phyloP scores from a whole-genome alignment of 2,113 vertebrate genomes.

The Hippocampus abdominalis region DNA sequence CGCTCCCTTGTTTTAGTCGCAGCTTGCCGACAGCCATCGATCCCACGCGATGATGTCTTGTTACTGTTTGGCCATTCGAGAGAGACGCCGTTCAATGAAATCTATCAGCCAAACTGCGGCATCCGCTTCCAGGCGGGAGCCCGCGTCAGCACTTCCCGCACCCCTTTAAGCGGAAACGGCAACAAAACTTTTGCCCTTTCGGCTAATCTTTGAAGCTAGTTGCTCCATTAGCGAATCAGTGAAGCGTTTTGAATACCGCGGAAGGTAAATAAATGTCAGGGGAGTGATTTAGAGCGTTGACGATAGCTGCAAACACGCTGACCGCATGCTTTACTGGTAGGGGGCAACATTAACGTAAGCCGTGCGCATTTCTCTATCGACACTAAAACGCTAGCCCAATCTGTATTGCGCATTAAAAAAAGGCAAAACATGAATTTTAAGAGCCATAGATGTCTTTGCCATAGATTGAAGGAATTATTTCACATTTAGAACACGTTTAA shows the following conservation, averaged over 20 bases:
- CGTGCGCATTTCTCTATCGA: neutral
- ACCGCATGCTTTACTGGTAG: conserved; percentile 6
- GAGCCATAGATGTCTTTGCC: too few species aligned
- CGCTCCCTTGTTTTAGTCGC: conserved; percentile 42
- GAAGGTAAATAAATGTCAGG: conserved; percentile 22
- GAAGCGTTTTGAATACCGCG: conserved; percentile 42
- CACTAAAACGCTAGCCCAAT: too few species aligned
- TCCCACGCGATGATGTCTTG: conserved; percentile 55
- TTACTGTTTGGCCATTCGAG: conserved; percentile 56
- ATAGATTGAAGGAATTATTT: too few species aligned
- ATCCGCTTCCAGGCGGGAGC: conserved; percentile 20
- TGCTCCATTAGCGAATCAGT: conserved; percentile 54
- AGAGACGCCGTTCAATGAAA: conserved; percentile 51
- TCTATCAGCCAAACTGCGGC: conserved; percentile 47
- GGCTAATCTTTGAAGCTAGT: conserved; percentile 56
- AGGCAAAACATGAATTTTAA: too few species aligned
- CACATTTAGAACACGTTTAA: too few species aligned
- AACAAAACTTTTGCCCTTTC: conserved; percentile 57
- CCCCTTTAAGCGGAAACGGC: conserved; percentile 13
- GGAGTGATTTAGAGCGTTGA: conserved; percentile 12
- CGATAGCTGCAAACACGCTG: conserved; percentile 14
- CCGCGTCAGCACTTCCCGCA: conserved; percentile 54
- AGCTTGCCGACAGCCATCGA: conserved; percentile 50
- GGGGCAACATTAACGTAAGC: neutral
- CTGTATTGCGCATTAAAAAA: too few species aligned